These are phyloP conservation scores for Tenthredo livida DNA, from an alignment of 2,888 invertebrate species.

Conservation along the genomic window DNA sequence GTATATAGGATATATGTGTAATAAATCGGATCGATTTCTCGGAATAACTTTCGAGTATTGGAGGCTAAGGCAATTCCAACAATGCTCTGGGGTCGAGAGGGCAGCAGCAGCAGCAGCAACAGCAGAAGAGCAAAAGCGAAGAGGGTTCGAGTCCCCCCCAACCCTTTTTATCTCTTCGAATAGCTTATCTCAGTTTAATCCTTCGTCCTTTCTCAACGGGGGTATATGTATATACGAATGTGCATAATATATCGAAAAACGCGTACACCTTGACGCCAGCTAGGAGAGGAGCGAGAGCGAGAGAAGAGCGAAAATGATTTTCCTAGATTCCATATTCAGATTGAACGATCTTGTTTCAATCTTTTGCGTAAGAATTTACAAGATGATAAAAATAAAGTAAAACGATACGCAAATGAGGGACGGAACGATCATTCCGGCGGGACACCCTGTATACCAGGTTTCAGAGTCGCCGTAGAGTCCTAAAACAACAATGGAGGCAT, in stretches of 20 bases:
- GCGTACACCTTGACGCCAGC: background rate
- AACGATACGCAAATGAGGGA: background rate
- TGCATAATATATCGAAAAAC: background rate
- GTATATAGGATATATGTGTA: background rate
- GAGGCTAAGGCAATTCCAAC: slow-evolving; percentile 17
- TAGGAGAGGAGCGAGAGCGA: background rate
- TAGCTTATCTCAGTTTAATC: background rate
- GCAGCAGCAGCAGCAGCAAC: background rate
- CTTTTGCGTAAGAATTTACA: background rate
- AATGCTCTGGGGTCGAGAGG: slow-evolving; percentile 37
- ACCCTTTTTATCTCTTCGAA: background rate
- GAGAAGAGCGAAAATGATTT: background rate
- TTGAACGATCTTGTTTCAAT: background rate
- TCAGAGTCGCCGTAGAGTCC: slow-evolving; percentile 65
- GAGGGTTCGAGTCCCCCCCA: background rate
- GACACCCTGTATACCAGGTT: slow-evolving; percentile 72
- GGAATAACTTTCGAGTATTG: slow-evolving; percentile 38
- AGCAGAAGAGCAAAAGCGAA: background rate
- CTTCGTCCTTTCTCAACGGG: background rate
- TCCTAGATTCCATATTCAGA: background rate
- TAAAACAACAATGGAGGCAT: slow-evolving; percentile 78
- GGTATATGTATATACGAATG: background rate
- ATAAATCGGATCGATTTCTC: slow-evolving; percentile 45
- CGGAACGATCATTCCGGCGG: slow-evolving; percentile 65
- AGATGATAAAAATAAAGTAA: background rate